Base-by-base conservation (phyloP, 2,797 vertebrate genomes). In the Danio jaintianensis region DNA sequence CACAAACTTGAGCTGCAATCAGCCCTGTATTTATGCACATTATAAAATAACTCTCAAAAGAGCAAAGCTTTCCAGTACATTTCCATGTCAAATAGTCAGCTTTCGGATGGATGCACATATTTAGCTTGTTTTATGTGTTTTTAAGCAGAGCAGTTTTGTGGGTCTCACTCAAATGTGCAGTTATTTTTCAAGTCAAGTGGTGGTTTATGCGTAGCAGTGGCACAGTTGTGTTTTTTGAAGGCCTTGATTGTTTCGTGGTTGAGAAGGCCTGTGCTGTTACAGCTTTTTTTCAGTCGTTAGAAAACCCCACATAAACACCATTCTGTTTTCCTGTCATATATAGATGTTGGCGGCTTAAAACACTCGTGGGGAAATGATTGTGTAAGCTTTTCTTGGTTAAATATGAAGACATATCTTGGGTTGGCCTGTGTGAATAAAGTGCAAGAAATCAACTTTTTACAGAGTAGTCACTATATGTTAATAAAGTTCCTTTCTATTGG, bases 81-180 rank as follows among this genome's bases (percentile, higher is more conserved):
- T 70, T 62, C 79, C 52, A 68, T 43, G 73, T 47, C 45, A 38
- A 47, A 62, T 75, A 58, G 47, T 64, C 22, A 66, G 55, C 52
- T 61, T 42, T 50, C 79, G 47, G 10, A 45, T 58, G 79, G 40
- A 75, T 73, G 15, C 12, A 62, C 61, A 81, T 73, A 76, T 86
- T 81, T 79, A 77, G 67, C 61, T 47, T 76, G 66, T 78, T 81
- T 72, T 68, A 71, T 84, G 80, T 67, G 64, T 58, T 79, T 67
- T 81, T 56, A 69, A 43, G 13, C 42, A 66, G 22, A 75, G 55
- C 40, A 47, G 29, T 61, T 82, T 77, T 72, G 22, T 38, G n/a
- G 56, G 66, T 64, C 48, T 78, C 42, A 5, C 64, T 64, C 45
- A 64, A 61, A 66, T 64, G 40, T 67, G 42, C 68, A 64, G 75